These are phyloP conservation scores for Sebastes wilsoni DNA, from an alignment of 2,797 vertebrate species.

Conservation along the genomic window DNA sequence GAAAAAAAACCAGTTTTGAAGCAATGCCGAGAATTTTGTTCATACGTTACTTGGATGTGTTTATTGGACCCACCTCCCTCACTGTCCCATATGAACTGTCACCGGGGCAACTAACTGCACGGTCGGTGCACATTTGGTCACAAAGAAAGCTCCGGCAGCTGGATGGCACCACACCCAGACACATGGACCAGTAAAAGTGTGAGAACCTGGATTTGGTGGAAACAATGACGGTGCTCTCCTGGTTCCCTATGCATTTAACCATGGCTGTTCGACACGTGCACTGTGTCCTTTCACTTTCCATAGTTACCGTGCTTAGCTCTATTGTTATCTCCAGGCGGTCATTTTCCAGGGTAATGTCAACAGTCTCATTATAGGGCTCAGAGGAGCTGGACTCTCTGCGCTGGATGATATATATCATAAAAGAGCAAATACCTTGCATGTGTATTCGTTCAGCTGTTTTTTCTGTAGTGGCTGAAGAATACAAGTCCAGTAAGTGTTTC, in stretches of 20 bases:
- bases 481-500: slow-evolving; percentile 15
- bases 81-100: slow-evolving; percentile 57
- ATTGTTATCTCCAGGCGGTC: slow-evolving; percentile 63
- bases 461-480: slow-evolving; percentile 15
- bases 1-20: slow-evolving; percentile 5
- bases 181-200: slow-evolving; percentile 72
- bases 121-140: slow-evolving; percentile 48
- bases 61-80: slow-evolving; percentile 48
- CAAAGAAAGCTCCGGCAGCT: slow-evolving; percentile 62
- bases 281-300: slow-evolving; percentile 61
- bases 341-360: slow-evolving; percentile 65
- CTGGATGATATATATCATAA: slow-evolving; percentile 55
- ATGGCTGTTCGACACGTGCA: slow-evolving; percentile 45
- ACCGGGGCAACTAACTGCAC: slow-evolving; percentile 39
- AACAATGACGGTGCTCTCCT: slow-evolving; percentile 69
- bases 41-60: slow-evolving; percentile 38
- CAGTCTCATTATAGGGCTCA: slow-evolving; percentile 61
- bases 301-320: slow-evolving; percentile 57
- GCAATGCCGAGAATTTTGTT: slow-evolving; percentile 30
- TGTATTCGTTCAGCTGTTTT: slow-evolving; percentile 25
- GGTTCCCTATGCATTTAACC: slow-evolving; percentile 51
- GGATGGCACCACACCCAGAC: slow-evolving; percentile 76
- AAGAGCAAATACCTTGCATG: slow-evolving; percentile 45
- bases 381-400: slow-evolving; percentile 40
- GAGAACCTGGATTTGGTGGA: slow-evolving; percentile 75